Conservation (phyloP, 30 jellyfish, hydroid and myxozoan genomes). For the Mastigias papua region DNA sequence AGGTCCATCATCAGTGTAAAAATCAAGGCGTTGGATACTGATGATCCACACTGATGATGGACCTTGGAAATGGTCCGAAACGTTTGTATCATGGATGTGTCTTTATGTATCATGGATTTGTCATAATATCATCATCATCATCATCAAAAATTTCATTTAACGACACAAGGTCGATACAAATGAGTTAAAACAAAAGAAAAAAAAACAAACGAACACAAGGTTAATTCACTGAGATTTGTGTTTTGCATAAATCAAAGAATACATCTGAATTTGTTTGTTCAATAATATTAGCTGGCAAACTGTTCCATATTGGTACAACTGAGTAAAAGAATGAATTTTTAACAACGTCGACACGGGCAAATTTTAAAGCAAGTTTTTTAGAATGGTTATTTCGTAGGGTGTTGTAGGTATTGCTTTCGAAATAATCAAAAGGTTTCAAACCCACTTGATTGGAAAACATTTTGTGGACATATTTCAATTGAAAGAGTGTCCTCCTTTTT, state of each 20-base stretch:
- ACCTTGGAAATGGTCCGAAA: too few species aligned
- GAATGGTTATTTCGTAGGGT: neutral
- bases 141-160: neutral
- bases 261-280: conserved; percentile 9
- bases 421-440: neutral
- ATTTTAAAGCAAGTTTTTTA: neutral
- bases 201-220: too few species aligned
- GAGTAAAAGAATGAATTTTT: neutral
- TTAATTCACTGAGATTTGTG: neutral
- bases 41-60: too few species aligned
- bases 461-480: neutral
- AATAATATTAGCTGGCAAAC: neutral
- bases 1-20: too few species aligned
- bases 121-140: neutral
- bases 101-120: too few species aligned
- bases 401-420: neutral
- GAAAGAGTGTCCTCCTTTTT: neutral
- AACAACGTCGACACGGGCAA: neutral
- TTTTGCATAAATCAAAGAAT: neutral
- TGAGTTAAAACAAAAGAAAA: neutral
- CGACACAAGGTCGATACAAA: neutral
- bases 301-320: conserved; percentile 11
- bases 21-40: too few species aligned
- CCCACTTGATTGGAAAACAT: conserved; percentile 6
- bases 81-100: too few species aligned